Evolutionary conservation across 2,888 invertebrate genomes (phyloP), one percentile per base, ranked within the genome.

Genomic region (Pseudoips prasinana): DNA sequence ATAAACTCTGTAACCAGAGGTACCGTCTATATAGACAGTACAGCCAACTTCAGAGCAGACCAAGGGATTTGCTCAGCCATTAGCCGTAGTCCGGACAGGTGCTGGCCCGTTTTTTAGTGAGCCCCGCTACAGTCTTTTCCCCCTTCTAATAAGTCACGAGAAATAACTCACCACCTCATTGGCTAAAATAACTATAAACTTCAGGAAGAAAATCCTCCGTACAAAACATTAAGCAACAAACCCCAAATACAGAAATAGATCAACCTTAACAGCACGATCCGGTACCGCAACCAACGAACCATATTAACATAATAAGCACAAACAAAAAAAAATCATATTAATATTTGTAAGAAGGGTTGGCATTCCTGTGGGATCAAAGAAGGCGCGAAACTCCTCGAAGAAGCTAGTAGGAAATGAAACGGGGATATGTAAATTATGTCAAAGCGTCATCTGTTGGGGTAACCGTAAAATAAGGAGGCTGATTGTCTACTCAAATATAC

Each of bases 391-490:
- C 40, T 39, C 39, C 34, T 34, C 38, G 40, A 51, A 29, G 10
- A 22, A 18, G 17, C 14, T 14, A 28, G 35, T 9, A 33, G 35
- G 23, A 24, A 38, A 37, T 46, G 45, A 46, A 39, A 46, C 26
- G 41, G 46, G 39, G 48, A 32, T 60, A 60, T 63, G 61, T 54
- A 60, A 58, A 62, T 62, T 60, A 33, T 44, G 48, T 45, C 61
- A 60, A 53, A 60, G 56, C 54, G 48, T 52, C 53, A 51, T 60
- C 46, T 49, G 54, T 47, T 29, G 22, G 34, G 37, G 39, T 14
- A 29, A 37, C 45, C 41, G 58, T 58, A 54, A 54, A 54, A 58
- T 58, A 41, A 46, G 46, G 31, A 53, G 36, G 45, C 32, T 58
- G 58, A 58, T 54, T 54, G 58, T 49, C 45, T 44, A 29, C 35